Evolutionary conservation across 2,888 invertebrate genomes (phyloP).

Genomic region (Apomyelois bistriatella): DNA sequence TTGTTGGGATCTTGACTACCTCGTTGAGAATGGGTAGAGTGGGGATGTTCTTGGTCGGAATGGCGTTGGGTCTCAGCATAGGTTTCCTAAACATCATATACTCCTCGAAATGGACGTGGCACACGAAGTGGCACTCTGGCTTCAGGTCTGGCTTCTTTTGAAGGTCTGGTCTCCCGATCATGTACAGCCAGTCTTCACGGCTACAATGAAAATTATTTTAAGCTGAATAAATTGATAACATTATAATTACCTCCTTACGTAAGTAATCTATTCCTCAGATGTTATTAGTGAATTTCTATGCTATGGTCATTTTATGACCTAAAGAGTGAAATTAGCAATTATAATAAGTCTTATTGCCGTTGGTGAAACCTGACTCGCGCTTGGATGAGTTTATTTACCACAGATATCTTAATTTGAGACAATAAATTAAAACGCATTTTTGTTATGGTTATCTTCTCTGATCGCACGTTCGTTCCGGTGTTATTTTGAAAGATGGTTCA

Average conservation of each 20-base stretch:
- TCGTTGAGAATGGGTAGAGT: neutral
- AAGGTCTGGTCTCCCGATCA: slow-evolving; percentile 9
- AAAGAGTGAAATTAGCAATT: too few species aligned
- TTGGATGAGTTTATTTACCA: neutral
- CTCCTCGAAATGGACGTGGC: slow-evolving; percentile 11
- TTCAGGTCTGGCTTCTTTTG: slow-evolving; percentile 3
- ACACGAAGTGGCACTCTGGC: slow-evolving; percentile 8
- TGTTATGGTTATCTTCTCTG: too few species aligned
- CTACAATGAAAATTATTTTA: neutral
- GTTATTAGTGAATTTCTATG: too few species aligned
- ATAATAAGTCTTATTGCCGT: too few species aligned
- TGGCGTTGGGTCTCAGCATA: slow-evolving; percentile 4
- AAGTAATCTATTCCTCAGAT: too few species aligned
- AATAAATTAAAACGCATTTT: too few species aligned
- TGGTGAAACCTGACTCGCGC: too few species aligned
- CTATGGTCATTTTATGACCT: too few species aligned
- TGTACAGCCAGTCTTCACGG: slow-evolving; percentile 4
- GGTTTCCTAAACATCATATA: slow-evolving; percentile 5
- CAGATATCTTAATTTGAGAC: neutral
- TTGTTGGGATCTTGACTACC: neutral
- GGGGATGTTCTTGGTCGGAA: slow-evolving; percentile 8
- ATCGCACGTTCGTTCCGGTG: neutral
- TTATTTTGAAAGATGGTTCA: neutral
- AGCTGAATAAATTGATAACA: too few species aligned
- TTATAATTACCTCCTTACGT: too few species aligned